These are phyloP conservation scores for Melanotaenia pygmaea DNA, from an alignment of 2,797 vertebrate genomes.

Conservation along the genomic window DNA sequence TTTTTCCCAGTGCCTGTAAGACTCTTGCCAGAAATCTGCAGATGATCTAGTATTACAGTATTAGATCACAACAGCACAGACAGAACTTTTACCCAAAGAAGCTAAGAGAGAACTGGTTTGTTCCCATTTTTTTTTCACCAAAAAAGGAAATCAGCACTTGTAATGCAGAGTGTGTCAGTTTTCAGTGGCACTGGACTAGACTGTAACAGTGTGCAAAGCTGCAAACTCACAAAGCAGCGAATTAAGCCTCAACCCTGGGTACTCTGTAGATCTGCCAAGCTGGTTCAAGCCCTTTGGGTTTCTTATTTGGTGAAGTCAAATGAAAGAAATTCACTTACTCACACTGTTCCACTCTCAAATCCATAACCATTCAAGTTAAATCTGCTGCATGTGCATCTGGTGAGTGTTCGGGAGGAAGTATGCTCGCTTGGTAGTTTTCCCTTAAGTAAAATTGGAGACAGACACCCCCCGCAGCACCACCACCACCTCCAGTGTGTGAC, in stretches of 20 bases:
- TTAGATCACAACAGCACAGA: slow-evolving; percentile 52
- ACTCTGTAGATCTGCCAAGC: slow-evolving; percentile 54
- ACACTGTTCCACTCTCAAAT: slow-evolving; percentile 67
- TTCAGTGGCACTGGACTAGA: slow-evolving; percentile 54
- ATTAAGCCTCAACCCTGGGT: slow-evolving; percentile 47
- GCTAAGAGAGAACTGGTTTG: slow-evolving; percentile 15
- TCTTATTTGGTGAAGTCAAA: slow-evolving; percentile 71
- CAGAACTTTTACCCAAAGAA: slow-evolving; percentile 62
- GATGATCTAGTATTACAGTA: slow-evolving; percentile 41
- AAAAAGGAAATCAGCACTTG: slow-evolving; percentile 27
- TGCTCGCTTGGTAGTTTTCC: slow-evolving; percentile 58
- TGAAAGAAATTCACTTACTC: slow-evolving; percentile 72
- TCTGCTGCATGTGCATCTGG: slow-evolving; percentile 63
- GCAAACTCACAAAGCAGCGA: slow-evolving; percentile 44
- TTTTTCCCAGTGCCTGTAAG: slow-evolving; percentile 69
- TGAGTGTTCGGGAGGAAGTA: slow-evolving; percentile 53
- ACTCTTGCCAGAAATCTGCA: slow-evolving; percentile 39
- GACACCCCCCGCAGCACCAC: slow-evolving; percentile 36
- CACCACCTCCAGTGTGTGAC: slow-evolving; percentile 40
- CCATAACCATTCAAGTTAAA: slow-evolving; percentile 56
- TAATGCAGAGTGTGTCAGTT: slow-evolving; percentile 51
- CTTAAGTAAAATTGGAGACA: slow-evolving; percentile 45
- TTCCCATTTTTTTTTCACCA: not conserved
- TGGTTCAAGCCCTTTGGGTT: slow-evolving; percentile 57
- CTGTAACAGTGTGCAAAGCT: slow-evolving; percentile 40